Conservation (phyloP, 1,140 invertebrate genomes). For the Acromyrmex echinatior region DNA sequence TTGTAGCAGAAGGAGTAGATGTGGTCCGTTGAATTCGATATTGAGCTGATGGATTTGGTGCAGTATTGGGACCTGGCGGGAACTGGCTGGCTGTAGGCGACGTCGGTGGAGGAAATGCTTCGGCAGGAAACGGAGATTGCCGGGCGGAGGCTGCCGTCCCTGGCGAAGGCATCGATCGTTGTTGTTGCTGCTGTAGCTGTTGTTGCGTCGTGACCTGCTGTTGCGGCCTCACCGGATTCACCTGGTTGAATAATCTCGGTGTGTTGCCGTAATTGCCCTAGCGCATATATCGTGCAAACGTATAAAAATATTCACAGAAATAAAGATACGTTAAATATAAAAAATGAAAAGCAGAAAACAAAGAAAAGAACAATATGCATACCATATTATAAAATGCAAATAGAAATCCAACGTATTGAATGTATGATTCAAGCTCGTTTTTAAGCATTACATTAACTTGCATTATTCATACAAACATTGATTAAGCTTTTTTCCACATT, state of each 20-base stretch:
- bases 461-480: background rate
- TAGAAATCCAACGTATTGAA: constrained; percentile 10
- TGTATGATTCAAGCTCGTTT: background rate
- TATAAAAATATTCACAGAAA: constrained; percentile 42
- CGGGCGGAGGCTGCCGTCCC: constrained; percentile 85
- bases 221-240: constrained; percentile 83
- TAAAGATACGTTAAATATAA: constrained; percentile 4
- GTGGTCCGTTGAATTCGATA: constrained; percentile 89
- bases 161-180: constrained; percentile 87
- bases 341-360: constrained; percentile 13
- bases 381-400: constrained; percentile 1
- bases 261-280: constrained; percentile 84
- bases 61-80: constrained; percentile 87
- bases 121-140: constrained; percentile 88
- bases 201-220: constrained; percentile 77
- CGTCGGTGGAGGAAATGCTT: constrained; percentile 87
- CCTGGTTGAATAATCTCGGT: constrained; percentile 84
- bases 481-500: background rate
- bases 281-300: constrained; percentile 57
- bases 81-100: constrained; percentile 85
- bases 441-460: background rate
- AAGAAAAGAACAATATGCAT: constrained; percentile 28
- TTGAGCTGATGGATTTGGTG: constrained; percentile 87
- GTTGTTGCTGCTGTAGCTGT: constrained; percentile 76
- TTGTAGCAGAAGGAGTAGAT: constrained; percentile 89